These are phyloP conservation scores for Drosophila subobscura DNA, from an alignment of 1,140 invertebrate genomes.

Conservation along the genomic window DNA sequence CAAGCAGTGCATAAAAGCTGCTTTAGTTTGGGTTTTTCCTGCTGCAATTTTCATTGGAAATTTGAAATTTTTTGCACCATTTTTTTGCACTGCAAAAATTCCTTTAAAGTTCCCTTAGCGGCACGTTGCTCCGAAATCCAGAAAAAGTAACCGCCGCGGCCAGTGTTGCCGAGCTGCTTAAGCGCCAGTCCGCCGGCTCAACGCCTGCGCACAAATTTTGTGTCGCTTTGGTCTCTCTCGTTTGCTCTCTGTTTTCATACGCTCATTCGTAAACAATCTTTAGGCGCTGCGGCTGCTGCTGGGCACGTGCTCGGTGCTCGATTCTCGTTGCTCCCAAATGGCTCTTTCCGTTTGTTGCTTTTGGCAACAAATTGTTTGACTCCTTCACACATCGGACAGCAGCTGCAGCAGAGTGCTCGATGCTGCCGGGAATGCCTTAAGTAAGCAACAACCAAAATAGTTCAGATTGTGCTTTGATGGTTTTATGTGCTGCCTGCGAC, in stretches of 20 bases:
- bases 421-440: constrained; percentile 56
- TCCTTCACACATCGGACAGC: constrained; percentile 49
- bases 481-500: constrained; percentile 30
- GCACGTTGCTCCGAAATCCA: constrained; percentile 13
- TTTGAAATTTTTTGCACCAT: neutral
- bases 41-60: neutral
- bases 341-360: constrained; percentile 34
- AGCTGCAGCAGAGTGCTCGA: constrained; percentile 20
- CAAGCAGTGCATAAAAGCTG: neutral
- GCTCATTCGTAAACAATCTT: constrained; percentile 71
- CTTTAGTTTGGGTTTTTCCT: neutral
- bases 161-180: constrained; percentile 67
- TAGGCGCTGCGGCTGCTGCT: neutral
- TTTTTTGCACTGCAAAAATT: constrained; percentile 5
- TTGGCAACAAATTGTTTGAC: constrained; percentile 56
- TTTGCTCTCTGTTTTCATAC: constrained; percentile 71
- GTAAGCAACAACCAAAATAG: constrained; percentile 58
- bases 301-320: constrained; percentile 49
- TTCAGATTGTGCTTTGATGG: constrained; percentile 25
- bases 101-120: constrained; percentile 3
- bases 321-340: neutral
- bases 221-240: too few relatives aligned
- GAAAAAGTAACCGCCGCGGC: constrained; percentile 26
- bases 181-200: neutral
- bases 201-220: constrained; percentile 65